phyloP scores from a whole-genome alignment of 2,888 invertebrate species.

The Aromia moschata region DNA sequence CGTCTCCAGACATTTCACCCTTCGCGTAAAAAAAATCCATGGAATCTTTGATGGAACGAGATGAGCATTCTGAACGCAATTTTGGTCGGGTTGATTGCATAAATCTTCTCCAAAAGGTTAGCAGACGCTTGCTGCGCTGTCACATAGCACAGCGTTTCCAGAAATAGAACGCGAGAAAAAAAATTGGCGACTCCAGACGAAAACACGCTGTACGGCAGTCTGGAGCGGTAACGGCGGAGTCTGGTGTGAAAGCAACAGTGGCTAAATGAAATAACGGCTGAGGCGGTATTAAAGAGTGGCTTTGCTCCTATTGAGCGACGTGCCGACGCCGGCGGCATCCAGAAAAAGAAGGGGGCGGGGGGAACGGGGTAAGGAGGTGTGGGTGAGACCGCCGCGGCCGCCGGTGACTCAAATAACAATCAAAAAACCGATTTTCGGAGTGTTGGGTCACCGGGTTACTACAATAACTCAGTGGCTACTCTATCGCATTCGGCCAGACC shows the following conservation, averaged over 20 bases:
- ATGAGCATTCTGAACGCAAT: too few species aligned
- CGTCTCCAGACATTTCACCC: too few species aligned
- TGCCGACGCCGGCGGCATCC: conserved; percentile 39
- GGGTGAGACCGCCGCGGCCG: neutral
- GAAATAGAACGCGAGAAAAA: too few species aligned
- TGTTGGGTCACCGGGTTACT: conserved; percentile 49
- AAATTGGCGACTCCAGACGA: too few species aligned
- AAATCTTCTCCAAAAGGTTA: too few species aligned
- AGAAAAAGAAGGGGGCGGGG: conserved; percentile 50
- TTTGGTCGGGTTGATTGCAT: too few species aligned
- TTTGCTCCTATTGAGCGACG: conserved; percentile 42
- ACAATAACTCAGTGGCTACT: conserved; percentile 55
- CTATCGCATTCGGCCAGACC: conserved; percentile 56
- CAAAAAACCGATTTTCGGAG: conserved; percentile 55
- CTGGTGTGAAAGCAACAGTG: conserved; percentile 12
- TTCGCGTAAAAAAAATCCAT: too few species aligned
- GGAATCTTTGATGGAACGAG: too few species aligned
- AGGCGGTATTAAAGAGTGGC: conserved; percentile 9
- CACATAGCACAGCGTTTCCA: too few species aligned
- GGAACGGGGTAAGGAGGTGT: too few species aligned
- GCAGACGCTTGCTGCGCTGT: too few species aligned
- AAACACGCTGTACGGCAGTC: too few species aligned
- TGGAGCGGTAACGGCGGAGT: neutral
- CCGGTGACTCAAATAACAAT: conserved; percentile 54
- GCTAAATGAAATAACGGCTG: conserved; percentile 19